A percentile compares a stretch with the other conserved stretches of the same genome.
These are phyloP conservation scores for Phalanger gymnotis DNA, from an alignment of 2,797 vertebrate species.

Conservation along the genomic window DNA sequence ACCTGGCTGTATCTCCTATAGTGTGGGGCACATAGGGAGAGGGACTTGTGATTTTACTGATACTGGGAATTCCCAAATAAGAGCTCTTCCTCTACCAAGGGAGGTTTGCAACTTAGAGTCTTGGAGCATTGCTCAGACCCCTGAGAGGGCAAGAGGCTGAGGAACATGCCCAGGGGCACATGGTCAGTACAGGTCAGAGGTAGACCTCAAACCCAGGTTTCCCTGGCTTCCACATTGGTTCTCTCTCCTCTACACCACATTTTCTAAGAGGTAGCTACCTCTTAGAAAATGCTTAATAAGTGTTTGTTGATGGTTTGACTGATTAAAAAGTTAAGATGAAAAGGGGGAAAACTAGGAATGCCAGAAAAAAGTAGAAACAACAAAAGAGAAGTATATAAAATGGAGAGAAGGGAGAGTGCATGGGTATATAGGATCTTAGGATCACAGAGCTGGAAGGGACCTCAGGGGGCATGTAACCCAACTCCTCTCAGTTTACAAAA, in stretches of 20 bases:
- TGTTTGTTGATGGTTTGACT: background rate
- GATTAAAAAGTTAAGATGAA: background rate
- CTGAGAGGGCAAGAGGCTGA: background rate
- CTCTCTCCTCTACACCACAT: background rate
- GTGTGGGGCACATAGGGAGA: background rate
- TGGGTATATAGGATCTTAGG: background rate
- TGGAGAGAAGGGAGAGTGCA: background rate
- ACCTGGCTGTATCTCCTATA: background rate
- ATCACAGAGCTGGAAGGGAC: background rate
- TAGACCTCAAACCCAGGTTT: background rate
- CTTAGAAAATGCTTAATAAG: background rate
- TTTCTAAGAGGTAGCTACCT: too few relatives aligned
- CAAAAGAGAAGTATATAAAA: conserved; percentile 12
- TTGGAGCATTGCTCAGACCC: background rate
- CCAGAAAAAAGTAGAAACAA: background rate
- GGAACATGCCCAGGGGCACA: background rate
- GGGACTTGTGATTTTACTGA: background rate
- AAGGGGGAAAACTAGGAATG: background rate
- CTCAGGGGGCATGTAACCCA: background rate
- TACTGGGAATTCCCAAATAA: background rate
- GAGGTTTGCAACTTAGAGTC: background rate
- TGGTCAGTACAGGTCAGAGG: background rate
- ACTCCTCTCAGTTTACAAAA: background rate
- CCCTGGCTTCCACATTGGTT: background rate
- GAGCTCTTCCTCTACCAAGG: background rate